Base-by-base conservation (phyloP, 1,140 invertebrate genomes). In the Acromyrmex echinatior region DNA sequence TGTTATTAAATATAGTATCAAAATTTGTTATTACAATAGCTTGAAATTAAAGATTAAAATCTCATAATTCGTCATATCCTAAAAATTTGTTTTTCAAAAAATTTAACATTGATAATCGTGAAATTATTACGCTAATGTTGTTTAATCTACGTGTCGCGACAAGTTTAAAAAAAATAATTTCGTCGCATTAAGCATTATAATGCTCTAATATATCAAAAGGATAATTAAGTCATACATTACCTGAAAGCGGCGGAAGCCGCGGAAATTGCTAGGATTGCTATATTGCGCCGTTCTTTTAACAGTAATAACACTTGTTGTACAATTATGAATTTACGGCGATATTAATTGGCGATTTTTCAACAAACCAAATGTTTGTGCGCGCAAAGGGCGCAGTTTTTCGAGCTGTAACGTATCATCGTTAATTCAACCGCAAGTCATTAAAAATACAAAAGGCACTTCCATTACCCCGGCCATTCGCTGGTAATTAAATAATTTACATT, bases 401-500 rank as follows among this genome's bases (percentile, higher is more conserved):
- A 73, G 58, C 53, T 79, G 53, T 58, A 58, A 35, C 4, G 39
- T 82, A 82, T 82, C 80, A 84, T 76, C 70, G 39, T 76, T 74
- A 82, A 74, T 82, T 82, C 18, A 74, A 62, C 68, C 80, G 68
- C 56, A 56, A 60, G 70, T 84, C 70, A 84, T 84, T 84, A 63
- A 84, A 84, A 84, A 84, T 84, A 84, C 56, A 84, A 84, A 84
- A 76, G 39, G 70, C 14, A 39, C 70, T 74, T 62, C 80, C 56
- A 76, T 84, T 84, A 76, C 25, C 39, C n/a, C 39, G 56, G 25
- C 5, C 70, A 51, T 84, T 35, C 28, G 80, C 39, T 76, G 80
- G 70, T 84, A 84, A 84, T 84, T 84, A 84, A 84, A 84, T 84
- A 84, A 84, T 84, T 82, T 84, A 84, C 39, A 84, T 84, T 84